Evolutionary conservation across 2,888 invertebrate species (phyloP), one percentile per base, ranked within the genome.

Genomic region (Orthosia incerta): DNA sequence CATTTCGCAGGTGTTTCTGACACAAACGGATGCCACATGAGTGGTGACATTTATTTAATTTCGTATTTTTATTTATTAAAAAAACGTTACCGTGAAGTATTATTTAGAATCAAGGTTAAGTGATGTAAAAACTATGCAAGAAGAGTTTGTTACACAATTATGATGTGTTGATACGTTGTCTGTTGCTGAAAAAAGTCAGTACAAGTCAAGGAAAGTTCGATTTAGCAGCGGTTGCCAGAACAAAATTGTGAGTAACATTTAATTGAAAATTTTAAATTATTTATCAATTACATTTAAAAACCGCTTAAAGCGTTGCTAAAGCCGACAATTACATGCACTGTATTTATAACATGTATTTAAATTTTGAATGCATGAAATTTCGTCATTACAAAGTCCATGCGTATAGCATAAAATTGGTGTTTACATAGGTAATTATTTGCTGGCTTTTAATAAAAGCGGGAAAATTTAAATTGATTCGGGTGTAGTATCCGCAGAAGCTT

Each of bases 51-150:
- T 56, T 2, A 53, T 69, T 50, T 50, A 31, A 62, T 56, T 56
- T 2, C 5, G 39, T 48, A 16, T 26, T 56, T 71, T 51, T 1
- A 75, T 63, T 74, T 50, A 72, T 15, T 0, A 66, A 73, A 68
- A n/a, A 51, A 62, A 18, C 23, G 55, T 39, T 50, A 57, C 65
- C 62, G 59, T 18, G 48, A 72, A 82, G 56, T 66, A 78, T 68
- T 82, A 79, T 84, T 79, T 83, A 79, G 72, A 79, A 83, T 87
- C 84, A 85, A 89, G 86, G 89, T 87, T 86, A 86, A 78, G 82
- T 85, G 82, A 64, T 85, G 72, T 70, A 66, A 71, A 77, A 69
- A 61, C 56, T 53, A 76, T 69, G 64, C 74, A 64, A 67, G 39
- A 69, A 66, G 51, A 62, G 45, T 69, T 74, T 74, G 60, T 57